These are phyloP conservation scores for Columbina picui DNA, from an alignment of 2,113 vertebrate genomes.

Conservation along the genomic window DNA sequence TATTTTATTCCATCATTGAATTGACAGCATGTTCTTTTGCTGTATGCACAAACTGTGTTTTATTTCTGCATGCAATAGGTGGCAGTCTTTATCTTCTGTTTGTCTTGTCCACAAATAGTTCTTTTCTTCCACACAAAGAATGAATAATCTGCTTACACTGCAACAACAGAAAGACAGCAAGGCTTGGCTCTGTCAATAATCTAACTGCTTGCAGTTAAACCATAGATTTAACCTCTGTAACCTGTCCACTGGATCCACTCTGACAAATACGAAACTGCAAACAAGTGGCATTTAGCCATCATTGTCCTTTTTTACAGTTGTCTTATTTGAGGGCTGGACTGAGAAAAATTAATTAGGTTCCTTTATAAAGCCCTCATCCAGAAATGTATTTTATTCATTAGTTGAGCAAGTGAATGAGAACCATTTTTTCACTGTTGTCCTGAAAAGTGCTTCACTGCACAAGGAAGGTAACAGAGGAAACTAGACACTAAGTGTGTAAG, in stretches of 20 bases:
- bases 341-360: rapidly evolving
- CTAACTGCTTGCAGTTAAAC: neutral
- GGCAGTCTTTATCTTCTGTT: slow-evolving; percentile 18
- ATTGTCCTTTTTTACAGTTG: neutral
- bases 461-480: neutral
- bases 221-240: neutral
- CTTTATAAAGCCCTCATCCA: neutral
- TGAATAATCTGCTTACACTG: neutral
- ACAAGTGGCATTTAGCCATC: neutral
- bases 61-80: slow-evolving; percentile 4
- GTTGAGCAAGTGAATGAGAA: neutral
- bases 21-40: neutral
- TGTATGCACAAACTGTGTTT: neutral
- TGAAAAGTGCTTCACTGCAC: neutral
- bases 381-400: neutral
- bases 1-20: neutral
- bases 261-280: neutral
- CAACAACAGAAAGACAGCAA: neutral
- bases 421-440: neutral
- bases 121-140: neutral
- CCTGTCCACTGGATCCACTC: neutral
- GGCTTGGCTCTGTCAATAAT: neutral
- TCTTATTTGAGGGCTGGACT: neutral
- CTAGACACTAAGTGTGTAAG: neutral
- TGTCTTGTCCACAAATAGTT: neutral